phyloP scores from a whole-genome alignment of 2,888 invertebrate genomes.

The Periphyllus acericola region DNA sequence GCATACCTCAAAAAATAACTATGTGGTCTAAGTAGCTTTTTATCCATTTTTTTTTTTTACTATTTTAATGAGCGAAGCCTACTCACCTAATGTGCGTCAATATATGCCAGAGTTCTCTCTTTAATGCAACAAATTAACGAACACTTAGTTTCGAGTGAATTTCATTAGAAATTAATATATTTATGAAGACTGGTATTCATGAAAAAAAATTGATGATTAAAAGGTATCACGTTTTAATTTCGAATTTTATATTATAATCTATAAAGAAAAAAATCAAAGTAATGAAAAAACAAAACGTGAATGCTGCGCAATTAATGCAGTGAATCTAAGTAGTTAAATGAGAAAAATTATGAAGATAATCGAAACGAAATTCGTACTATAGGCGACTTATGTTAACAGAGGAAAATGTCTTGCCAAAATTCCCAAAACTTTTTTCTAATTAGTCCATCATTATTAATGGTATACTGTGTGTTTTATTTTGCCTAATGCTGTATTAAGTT shows the following conservation, averaged over 20 bases:
- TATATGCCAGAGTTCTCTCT: background rate
- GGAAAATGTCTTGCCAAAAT: background rate
- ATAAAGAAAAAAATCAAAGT: background rate
- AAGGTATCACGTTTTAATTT: background rate
- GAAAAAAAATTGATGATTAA: background rate
- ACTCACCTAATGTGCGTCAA: background rate
- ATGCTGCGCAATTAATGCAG: background rate
- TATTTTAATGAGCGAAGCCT: background rate
- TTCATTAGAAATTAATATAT: background rate
- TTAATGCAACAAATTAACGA: background rate
- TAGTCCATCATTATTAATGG: background rate
- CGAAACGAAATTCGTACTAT: background rate
- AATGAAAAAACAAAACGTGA: background rate
- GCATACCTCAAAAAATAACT: conserved; percentile 10
- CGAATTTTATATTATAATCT: background rate
- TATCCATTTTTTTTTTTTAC: background rate
- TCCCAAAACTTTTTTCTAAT: background rate
- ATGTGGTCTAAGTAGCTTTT: conserved; percentile 15
- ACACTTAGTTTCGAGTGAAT: background rate
- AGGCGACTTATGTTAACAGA: background rate
- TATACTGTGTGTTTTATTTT: background rate
- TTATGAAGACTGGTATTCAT: background rate
- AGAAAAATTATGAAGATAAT: background rate
- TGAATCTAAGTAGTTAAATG: background rate
- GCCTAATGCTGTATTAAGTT: background rate